Base-by-base conservation (phyloP, 1,140 invertebrate genomes). In the Mya arenaria region DNA sequence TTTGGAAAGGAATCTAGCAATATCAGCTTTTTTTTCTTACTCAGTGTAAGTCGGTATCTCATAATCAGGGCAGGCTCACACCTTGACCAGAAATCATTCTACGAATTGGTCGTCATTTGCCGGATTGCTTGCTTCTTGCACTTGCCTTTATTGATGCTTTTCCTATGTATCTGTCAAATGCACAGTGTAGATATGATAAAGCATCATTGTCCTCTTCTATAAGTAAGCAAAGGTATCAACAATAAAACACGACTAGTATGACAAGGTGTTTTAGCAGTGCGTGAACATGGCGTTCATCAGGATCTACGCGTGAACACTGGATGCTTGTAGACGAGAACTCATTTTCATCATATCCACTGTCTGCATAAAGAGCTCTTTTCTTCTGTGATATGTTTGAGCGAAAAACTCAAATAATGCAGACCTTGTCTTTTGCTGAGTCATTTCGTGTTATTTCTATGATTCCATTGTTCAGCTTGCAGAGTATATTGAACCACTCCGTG, bases 401-500 rank as follows among this genome's bases (percentile, higher is more conserved):
- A 25, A 30, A 19, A n/a, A 37, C 55, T 58, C 56, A 62, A 15
- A 23, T 75, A 25, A 34, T 62, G 30, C 72, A 63, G 30, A 74
- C 56, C 28, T n/a, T 1, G 39, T 74, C 44, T 1, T n/a, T 56
- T 13, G 48, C 55, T 44, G 15, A n/a, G 28, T 72, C 41, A 8
- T 15, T 0, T 5, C 52, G 17, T 4, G 69, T 32, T 55, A 55
- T 72, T 28, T 34, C 41, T n/a, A 44, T 68, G 4, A 68, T 68
- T 25, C 65, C 34, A 44, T 25, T 28, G n/a, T 13, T 4, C 6
- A 1, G 13, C 6, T 81, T 81, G 32, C 78, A 72, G 10, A 41
- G 6, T 44, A 30, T 69, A 19, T 81, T 80, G 0, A 80, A 63
- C 56, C 75, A 72, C 36, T 80, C 82, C 36, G 63, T 84, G 10